These are phyloP conservation scores for Dermochelys coriacea DNA, from an alignment of 2,797 vertebrate genomes.

Conservation along the genomic window DNA sequence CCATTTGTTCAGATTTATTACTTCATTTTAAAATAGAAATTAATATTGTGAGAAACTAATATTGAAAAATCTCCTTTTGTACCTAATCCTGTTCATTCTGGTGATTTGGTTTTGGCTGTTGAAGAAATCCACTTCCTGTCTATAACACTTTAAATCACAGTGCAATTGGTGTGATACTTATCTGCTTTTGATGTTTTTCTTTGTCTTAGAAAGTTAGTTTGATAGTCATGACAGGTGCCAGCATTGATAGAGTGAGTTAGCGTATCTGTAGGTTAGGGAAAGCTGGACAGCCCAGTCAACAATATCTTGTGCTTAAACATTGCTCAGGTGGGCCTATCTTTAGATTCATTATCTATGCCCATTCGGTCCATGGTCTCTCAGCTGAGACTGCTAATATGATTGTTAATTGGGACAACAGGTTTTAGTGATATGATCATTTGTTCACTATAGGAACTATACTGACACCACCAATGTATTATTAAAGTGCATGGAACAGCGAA, in stretches of 20 bases:
- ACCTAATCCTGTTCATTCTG: background rate
- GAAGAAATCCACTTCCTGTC: background rate
- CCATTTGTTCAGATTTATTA: slow-evolving; percentile 37
- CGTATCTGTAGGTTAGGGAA: background rate
- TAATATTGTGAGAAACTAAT: slow-evolving; percentile 10
- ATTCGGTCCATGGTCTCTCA: background rate
- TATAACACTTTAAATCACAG: background rate
- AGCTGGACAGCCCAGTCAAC: background rate
- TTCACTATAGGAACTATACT: background rate
- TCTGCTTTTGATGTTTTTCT: background rate
- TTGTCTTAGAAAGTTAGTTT: background rate
- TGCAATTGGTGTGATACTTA: background rate
- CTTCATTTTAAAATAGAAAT: slow-evolving; percentile 12
- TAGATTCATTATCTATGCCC: background rate
- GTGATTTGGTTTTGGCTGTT: background rate
- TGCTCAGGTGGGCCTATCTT: accelerated
- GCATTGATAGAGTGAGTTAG: background rate
- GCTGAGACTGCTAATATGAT: accelerated
- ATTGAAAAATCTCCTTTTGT: background rate
- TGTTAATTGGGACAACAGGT: background rate
- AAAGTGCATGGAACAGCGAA: background rate
- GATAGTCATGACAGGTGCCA: background rate
- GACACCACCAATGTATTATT: background rate
- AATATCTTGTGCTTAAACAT: background rate
- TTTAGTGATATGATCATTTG: background rate